Percentiles rank a stretch among this genome's conserved stretches.
Evolutionary conservation across 2,797 vertebrate genomes (phyloP).

Genomic region (Cyclopterus lumpus): DNA sequence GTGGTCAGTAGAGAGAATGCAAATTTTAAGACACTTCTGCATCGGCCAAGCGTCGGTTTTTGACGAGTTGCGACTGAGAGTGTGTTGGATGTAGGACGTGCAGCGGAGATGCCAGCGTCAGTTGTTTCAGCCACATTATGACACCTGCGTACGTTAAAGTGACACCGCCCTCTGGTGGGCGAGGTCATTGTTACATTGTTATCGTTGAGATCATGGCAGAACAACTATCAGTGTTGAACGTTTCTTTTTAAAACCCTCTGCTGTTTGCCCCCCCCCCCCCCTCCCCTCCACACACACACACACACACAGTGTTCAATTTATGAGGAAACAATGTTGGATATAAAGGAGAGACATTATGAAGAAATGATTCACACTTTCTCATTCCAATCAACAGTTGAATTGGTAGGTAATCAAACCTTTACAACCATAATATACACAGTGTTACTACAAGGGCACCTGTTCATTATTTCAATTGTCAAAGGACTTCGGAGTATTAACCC

Average conservation of each 20-base stretch:
- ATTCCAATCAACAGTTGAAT: background rate
- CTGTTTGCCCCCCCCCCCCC: too few relatives aligned
- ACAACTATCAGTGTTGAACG: background rate
- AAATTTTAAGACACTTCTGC: too few relatives aligned
- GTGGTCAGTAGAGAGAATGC: too few relatives aligned
- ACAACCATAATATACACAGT: background rate
- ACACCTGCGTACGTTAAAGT: background rate
- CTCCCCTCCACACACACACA: too few relatives aligned
- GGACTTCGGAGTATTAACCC: background rate
- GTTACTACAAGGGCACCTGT: constrained; percentile 27
- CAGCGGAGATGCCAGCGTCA: too few relatives aligned
- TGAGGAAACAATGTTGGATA: background rate
- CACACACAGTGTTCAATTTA: too few relatives aligned
- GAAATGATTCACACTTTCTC: background rate
- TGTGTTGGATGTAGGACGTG: background rate
- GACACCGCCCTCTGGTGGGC: background rate
- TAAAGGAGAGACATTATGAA: background rate
- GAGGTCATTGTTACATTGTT: too few relatives aligned
- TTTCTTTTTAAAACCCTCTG: too few relatives aligned
- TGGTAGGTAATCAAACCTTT: background rate
- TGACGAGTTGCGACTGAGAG: too few relatives aligned
- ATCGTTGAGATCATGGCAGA: too few relatives aligned
- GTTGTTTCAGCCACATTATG: background rate
- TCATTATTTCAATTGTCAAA: constrained; percentile 14
- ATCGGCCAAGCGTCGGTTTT: too few relatives aligned